Evolutionary conservation across 2,797 vertebrate species (phyloP).

Genomic region (Pangasius sanitwongsei): DNA sequence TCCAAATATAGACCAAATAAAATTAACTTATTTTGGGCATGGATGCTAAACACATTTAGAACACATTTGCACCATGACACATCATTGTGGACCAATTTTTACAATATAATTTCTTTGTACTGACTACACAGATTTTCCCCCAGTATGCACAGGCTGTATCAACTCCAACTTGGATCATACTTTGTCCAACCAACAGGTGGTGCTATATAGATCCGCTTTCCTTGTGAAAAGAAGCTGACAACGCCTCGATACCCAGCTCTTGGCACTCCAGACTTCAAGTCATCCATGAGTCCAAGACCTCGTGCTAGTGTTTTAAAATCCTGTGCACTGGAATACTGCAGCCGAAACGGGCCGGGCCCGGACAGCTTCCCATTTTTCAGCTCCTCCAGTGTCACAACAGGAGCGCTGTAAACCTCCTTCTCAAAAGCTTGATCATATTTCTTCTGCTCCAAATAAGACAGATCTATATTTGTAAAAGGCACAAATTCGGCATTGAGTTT

Average conservation of each 20-base stretch:
- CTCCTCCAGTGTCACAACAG: constrained; percentile 78
- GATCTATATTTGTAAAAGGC: constrained; percentile 86
- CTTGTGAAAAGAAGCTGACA: constrained; percentile 86
- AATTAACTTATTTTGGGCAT: background rate
- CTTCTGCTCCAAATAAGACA: constrained; percentile 83
- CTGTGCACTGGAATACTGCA: constrained; percentile 86
- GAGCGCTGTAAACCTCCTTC: constrained; percentile 79
- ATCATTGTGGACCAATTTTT: background rate
- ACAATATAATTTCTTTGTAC: constrained; percentile 12
- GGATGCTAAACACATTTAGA: background rate
- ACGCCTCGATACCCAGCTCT: constrained; percentile 89
- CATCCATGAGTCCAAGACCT: constrained; percentile 91
- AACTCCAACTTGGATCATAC: constrained; percentile 91
- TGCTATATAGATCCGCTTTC: constrained; percentile 85
- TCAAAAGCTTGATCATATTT: constrained; percentile 81
- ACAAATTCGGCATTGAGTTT: constrained; percentile 92
- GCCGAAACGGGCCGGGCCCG: constrained; percentile 78
- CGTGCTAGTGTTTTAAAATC: constrained; percentile 89
- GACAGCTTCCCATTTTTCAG: constrained; percentile 71
- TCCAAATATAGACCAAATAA: background rate
- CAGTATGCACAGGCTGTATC: constrained; percentile 51
- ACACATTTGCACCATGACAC: background rate
- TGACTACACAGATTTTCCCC: background rate
- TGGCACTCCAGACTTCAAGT: constrained; percentile 93
- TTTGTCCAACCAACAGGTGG: constrained; percentile 86